Percentiles rank a stretch among this genome's conserved stretches.
Conservation (phyloP, 1,140 invertebrate species). For the Rhagoletis zephyria region DNA sequence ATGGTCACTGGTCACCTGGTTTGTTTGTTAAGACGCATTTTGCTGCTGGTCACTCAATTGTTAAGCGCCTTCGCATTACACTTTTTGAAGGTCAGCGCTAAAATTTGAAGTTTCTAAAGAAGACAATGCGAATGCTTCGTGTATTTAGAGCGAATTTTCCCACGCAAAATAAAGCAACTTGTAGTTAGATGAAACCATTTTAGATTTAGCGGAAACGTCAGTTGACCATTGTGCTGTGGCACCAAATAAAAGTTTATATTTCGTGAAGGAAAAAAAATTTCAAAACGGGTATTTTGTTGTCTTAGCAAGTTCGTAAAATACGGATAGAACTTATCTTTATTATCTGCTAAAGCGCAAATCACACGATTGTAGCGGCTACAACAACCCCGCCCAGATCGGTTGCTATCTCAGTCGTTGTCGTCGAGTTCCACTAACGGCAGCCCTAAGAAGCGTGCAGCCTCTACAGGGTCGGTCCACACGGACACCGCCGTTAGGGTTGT, state of each 20-base stretch:
- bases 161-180: not conserved
- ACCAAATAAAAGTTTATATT: not conserved
- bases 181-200: not conserved
- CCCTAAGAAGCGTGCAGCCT: too few relatives aligned
- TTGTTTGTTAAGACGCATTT: not conserved
- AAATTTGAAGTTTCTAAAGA: not conserved
- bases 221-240: not conserved
- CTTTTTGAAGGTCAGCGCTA: conserved; percentile 10
- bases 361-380: too few relatives aligned
- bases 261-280: too few relatives aligned
- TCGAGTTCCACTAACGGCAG: too few relatives aligned
- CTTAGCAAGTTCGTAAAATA: not conserved
- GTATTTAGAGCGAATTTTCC: not conserved
- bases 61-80: not conserved
- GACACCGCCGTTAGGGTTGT: too few relatives aligned
- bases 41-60: not conserved
- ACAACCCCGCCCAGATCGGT: too few relatives aligned
- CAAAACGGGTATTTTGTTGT: not conserved
- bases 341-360: too few relatives aligned
- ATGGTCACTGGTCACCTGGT: conserved; percentile 14
- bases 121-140: not conserved
- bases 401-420: too few relatives aligned
- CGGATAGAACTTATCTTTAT: too few relatives aligned
- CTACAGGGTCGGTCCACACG: too few relatives aligned
- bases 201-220: not conserved